phyloP scores from a whole-genome alignment of 2,113 vertebrate species.

The Mystacornis crossleyi region DNA sequence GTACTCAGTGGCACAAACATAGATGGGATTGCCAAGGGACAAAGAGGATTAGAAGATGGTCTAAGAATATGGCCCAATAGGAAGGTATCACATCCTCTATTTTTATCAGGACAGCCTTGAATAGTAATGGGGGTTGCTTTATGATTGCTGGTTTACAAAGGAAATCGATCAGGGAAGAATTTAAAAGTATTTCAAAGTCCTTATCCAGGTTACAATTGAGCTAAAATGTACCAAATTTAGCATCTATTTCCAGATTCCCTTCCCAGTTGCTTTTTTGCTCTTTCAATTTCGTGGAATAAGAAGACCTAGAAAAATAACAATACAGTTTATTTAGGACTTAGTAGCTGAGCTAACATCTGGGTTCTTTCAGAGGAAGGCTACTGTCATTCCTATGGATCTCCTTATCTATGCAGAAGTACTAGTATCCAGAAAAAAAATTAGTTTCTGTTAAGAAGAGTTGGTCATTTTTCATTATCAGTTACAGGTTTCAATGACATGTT shows the following conservation, averaged over 20 bases:
- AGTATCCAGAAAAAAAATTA: not conserved
- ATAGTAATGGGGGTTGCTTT: not conserved
- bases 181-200: not conserved
- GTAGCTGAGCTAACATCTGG: not conserved
- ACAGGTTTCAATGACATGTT: not conserved
- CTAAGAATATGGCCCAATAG: conserved; percentile 11
- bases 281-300: not conserved
- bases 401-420: not conserved
- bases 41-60: conserved; percentile 7
- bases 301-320: not conserved
- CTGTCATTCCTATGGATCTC: not conserved
- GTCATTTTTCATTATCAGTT: not conserved
- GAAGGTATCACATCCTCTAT: not conserved
- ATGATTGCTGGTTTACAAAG: not conserved
- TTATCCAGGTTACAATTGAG: not conserved
- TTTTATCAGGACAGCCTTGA: conserved; percentile 1
- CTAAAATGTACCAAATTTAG: not conserved
- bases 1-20: not conserved
- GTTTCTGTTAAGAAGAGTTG: not conserved
- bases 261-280: not conserved
- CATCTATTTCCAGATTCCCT: not conserved
- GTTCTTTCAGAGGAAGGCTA: not conserved
- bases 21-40: not conserved
- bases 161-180: not conserved
- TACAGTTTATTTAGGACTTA: not conserved